Conservation (phyloP, 2,888 invertebrate genomes). For the Ommatoiulus sabulosus region DNA sequence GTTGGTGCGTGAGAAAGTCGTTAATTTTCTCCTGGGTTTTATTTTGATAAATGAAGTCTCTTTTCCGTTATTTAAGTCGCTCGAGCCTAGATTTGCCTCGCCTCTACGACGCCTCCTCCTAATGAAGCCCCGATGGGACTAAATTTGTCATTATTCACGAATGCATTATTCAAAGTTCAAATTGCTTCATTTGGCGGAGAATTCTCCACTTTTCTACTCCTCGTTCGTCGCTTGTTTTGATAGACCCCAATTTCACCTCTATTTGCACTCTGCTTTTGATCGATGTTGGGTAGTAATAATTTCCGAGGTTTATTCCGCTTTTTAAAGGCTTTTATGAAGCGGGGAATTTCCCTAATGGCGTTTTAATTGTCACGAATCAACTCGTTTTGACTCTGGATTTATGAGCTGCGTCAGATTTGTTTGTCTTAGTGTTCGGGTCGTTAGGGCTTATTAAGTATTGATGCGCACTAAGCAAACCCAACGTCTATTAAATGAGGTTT, state of each 20-base stretch:
- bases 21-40: no score
- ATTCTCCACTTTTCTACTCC: neutral
- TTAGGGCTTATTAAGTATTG: neutral
- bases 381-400: neutral
- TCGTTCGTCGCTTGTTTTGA: neutral
- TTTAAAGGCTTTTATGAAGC: neutral
- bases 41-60: conserved; percentile 9
- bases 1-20: no score
- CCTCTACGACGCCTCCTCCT: conserved; percentile 22
- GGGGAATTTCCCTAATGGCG: neutral
- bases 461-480: neutral
- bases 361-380: neutral
- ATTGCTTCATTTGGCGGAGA: conserved; percentile 15
- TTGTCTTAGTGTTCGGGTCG: neutral
- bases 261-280: neutral
- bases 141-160: conserved; percentile 14
- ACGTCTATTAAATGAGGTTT: no score
- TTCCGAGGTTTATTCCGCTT: no score
- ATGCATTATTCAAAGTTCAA: conserved; percentile 39
- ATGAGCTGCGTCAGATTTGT: neutral
- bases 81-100: neutral
- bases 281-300: neutral
- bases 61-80: neutral
- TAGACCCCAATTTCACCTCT: neutral
- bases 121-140: conserved; percentile 24